Evolutionary conservation across 2,888 invertebrate species (phyloP), one percentile per base, ranked within the genome.

Genomic region (Habrosyne pyritoides): DNA sequence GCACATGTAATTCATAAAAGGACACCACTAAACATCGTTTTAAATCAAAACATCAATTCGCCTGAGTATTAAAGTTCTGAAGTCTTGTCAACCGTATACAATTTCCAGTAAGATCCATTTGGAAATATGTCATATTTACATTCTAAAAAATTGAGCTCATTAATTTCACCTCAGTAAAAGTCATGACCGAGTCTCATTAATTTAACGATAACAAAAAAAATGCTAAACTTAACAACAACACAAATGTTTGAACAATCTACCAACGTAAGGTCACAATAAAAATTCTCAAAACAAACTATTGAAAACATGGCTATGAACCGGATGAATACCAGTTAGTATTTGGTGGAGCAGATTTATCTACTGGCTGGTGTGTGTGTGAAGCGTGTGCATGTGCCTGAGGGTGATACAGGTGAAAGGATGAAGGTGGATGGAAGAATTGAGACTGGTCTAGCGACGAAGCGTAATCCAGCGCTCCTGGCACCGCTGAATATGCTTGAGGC

Each of bases 341-440:
- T 55, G 95, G 94, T 58, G 94, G 94, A 70, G 85, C 94, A 78
- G 95, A 95, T 91, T 96, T 96, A 60, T 92, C 91, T 66, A 84
- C 83, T 18, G 86, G 60, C 67, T 91, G 91, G 67, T 91, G 90
- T 21, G 91, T 67, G 70, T 91, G 91, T 36, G 91, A 78, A n/a
- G 89, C 73, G 55, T 91, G 91, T 21, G 90, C 85, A 60, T 91
- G 91, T 51, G 91, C 86, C 66, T 92, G 92, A 12, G 96, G 96
- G 83, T 98, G 98, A 85, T 98, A 98, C 47, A 98, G 93, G 87
- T 98, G 98, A 85, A 98, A 98, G 52, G 98, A 96, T 21, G 96
- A 95, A 50, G 91, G 89, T 33, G 92, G 92, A 80, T 97, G 96
- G 91, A 97, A 98, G 85, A 97, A 97, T 84, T 97, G 97, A 7